Conservation (phyloP, 2,797 vertebrate species). For the Aeoliscus strigatus region DNA sequence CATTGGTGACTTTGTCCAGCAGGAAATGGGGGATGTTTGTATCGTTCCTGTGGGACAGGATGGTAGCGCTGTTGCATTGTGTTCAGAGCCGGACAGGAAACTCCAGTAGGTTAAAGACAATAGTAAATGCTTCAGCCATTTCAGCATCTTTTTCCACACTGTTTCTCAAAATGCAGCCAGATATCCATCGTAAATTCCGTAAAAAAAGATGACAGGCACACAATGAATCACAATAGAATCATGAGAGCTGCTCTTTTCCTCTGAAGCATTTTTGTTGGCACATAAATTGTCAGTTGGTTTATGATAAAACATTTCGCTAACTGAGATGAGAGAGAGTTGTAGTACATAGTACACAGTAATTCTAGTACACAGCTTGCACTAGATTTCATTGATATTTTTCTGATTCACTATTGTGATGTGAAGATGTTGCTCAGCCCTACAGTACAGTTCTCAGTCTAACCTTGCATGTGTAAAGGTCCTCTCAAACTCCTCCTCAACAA, state of each 20-base stretch:
- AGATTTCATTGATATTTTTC: too few relatives aligned
- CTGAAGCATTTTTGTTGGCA: too few relatives aligned
- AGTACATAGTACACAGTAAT: too few relatives aligned
- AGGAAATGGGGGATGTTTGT: conserved; percentile 4
- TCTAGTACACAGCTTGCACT: too few relatives aligned
- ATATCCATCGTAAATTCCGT: not conserved
- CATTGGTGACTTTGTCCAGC: not conserved
- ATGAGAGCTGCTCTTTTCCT: too few relatives aligned
- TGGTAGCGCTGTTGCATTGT: conserved; percentile 15
- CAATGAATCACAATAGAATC: too few relatives aligned
- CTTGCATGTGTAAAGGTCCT: not conserved
- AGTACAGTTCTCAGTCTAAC: not conserved
- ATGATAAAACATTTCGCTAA: too few relatives aligned
- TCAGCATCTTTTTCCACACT: not conserved
- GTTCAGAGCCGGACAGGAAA: conserved; percentile 9
- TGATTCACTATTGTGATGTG: not conserved
- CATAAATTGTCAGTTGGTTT: too few relatives aligned
- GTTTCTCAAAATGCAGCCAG: not conserved
- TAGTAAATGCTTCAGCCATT: not conserved
- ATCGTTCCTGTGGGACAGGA: conserved; percentile 12
- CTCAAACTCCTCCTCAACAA: too few relatives aligned
- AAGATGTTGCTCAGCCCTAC: conserved; percentile 23
- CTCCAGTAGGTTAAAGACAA: not conserved
- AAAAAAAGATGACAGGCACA: too few relatives aligned
- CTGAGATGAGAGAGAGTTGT: too few relatives aligned